Conservation (phyloP, 2,797 vertebrate species). For the Spinus pinus region DNA sequence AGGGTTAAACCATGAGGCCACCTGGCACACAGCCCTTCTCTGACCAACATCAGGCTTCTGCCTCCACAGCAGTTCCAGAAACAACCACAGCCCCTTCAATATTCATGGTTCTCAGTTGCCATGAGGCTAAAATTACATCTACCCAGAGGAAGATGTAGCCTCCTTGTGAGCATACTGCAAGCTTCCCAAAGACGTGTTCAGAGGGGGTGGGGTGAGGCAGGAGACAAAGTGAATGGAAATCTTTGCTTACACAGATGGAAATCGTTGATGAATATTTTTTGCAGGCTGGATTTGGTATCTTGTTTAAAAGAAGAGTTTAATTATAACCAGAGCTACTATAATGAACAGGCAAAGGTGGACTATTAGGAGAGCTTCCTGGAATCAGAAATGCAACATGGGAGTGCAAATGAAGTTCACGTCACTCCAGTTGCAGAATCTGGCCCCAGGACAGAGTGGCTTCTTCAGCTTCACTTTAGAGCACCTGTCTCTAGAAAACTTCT, state of each 20-base stretch:
- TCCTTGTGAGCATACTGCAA: neutral
- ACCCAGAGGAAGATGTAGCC: neutral
- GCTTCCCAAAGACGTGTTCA: neutral
- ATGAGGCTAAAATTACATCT: neutral
- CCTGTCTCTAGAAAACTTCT: neutral
- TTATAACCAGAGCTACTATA: neutral
- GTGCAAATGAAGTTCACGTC: neutral
- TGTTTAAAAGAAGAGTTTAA: neutral
- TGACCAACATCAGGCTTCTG: neutral
- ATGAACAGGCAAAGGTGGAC: neutral
- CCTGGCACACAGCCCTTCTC: neutral
- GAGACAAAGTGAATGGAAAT: neutral
- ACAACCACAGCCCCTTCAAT: neutral
- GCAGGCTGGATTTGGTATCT: neutral
- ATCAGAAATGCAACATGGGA: neutral
- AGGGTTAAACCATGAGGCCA: neutral
- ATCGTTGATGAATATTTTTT: neutral
- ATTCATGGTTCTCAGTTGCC: neutral
- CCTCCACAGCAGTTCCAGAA: neutral
- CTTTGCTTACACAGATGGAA: neutral
- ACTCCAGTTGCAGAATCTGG: neutral
- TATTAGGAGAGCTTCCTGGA: neutral
- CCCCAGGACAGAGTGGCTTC: neutral
- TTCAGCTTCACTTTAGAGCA: neutral
- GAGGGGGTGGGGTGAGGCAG: neutral